Base-by-base conservation (phyloP, 2,113 vertebrate species). In the Electrona antarctica region DNA sequence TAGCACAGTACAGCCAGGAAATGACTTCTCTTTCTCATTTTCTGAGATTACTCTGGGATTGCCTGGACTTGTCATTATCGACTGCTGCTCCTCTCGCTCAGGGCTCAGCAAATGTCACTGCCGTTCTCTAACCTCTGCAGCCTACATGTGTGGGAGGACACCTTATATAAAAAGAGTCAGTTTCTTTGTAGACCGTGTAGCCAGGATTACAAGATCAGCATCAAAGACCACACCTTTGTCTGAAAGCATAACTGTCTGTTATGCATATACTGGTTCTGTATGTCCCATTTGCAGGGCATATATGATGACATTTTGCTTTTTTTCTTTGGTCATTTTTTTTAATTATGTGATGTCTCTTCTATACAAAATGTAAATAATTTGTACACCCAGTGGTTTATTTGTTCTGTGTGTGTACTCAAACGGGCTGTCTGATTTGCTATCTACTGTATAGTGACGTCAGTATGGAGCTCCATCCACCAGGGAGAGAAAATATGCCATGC, bases 141-240 rank as follows among this genome's bases (percentile, higher is more conserved):
- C 6, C 73, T 70, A 48, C 60, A 60, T 64, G 76, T 77, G 83
- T 84, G 81, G 80, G 85, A 83, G 84, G 80, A 83, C 68, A 48
- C 74, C 56, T 7, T 74, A 49, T 64, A 71, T 62, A 61, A 74
- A 52, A 62, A 85, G 76, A 85, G 76, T 67, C 7, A 62, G 77
- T 78, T 29, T 85, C 76, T 89, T 80, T 91, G 85, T 90, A 84
- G 80, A 87, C 86, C 59, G 78, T 69, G 79, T 83, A 86, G 78
- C 80, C 83, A 75, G 81, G 84, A 85, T 84, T 85, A 85, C 71
- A 70, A 83, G 79, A 85, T 86, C 72, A 71, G 75, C 15, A 49
- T 1, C 55, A 79, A 81, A 73, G 85, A 83, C 88, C 86, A 83
- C 88, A 88, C 88, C 90, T 89, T 87, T 86, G 81, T 88, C 88